Evolutionary conservation across 2,113 vertebrate species (phyloP).

Genomic region (Bubo blakistoni): DNA sequence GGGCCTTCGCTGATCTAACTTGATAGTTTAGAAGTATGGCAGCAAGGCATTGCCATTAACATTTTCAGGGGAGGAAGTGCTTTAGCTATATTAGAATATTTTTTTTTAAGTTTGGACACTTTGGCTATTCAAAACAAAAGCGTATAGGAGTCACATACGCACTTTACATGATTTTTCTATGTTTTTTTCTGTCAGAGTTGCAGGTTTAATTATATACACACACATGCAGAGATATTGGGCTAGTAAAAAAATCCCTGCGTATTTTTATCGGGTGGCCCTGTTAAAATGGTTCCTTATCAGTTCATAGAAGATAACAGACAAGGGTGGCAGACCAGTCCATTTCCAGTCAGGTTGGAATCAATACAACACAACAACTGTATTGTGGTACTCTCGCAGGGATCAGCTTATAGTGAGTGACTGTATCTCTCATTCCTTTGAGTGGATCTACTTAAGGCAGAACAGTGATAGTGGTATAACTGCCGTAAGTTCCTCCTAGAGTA

Average conservation of each 20-base stretch:
- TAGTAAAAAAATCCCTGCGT: accelerated
- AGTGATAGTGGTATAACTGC: not conserved
- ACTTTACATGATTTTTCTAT: accelerated
- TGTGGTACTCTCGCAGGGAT: not conserved
- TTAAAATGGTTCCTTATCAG: not conserved
- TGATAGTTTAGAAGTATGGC: not conserved
- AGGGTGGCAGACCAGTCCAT: not conserved
- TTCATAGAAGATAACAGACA: not conserved
- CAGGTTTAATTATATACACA: not conserved
- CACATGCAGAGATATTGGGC: not conserved
- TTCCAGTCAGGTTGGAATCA: not conserved
- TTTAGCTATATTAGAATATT: not conserved
- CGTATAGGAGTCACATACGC: accelerated
- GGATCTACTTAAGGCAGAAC: not conserved
- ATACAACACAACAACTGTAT: not conserved
- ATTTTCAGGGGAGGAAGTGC: accelerated
- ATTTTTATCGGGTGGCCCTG: not conserved
- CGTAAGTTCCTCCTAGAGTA: not conserved
- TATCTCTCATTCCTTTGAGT: not conserved
- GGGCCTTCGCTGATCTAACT: not conserved
- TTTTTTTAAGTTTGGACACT: not conserved
- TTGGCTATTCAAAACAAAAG: not conserved
- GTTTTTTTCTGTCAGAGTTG: not conserved
- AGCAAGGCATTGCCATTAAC: accelerated
- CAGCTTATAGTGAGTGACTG: not conserved